Evolutionary conservation across 2,113 vertebrate genomes (phyloP), one percentile per base, ranked within the genome.

Genomic region (Nansenia antarctica): DNA sequence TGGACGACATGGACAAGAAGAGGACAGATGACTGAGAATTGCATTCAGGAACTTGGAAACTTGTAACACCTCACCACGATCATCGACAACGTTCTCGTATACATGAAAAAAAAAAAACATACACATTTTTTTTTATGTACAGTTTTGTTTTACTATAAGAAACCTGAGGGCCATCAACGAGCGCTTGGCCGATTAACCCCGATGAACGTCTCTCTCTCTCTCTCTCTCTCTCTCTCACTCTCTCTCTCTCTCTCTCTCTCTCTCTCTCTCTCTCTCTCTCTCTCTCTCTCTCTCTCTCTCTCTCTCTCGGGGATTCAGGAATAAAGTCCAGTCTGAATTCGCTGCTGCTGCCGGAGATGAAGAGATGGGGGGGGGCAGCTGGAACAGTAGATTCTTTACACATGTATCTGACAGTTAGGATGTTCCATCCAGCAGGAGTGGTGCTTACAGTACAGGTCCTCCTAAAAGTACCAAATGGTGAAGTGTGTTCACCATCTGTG

Each of bases 141-240:
- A 89, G 37, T 65, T 70, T 80, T 77, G 84, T 80, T n/a, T n/a
- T 73, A 62, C 57, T 71, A 68, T 76, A 77, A 81, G 70, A 82
- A 83, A 72, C 87, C 89, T 88, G 89, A 90, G 83, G 77, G 77
- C 81, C 74, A 76, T 83, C 76, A 62, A 71, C 75, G 14, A 57
- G 26, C 12, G 29, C 27, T 29, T 57, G 12, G 12, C 30, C 29
- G 30, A 31, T 14, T 31, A 58, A 31, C 55, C 55, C 55, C 8
- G 29, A 54, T n/a, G n/a, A 54, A 58, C 27, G 29, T 30, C 55
- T 15, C 55, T 68, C 62, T 64, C 57, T 76, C 73, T 62, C 37
- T 69, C 60, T 81, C n/a, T n/a, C n/a, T n/a, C n/a, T n/a, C n/a
- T n/a, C n/a, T n/a, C n/a, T n/a, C n/a, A n/a, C n/a, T n/a, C n/a